Evolutionary conservation across 2,113 vertebrate genomes (phyloP), one percentile per base, ranked within the genome.

Genomic region (Paramisgurnus dabryanus): DNA sequence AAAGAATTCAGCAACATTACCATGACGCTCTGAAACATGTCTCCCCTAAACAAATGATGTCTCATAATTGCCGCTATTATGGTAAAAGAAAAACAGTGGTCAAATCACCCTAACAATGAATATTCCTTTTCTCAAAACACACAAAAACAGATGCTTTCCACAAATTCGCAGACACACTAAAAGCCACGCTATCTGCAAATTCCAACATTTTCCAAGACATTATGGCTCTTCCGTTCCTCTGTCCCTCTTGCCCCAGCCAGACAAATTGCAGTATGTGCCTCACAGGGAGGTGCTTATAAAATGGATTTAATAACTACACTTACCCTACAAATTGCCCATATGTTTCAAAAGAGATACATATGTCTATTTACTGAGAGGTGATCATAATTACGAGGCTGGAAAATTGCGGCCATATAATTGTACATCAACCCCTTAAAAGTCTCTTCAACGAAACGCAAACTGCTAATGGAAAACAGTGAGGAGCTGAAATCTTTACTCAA

Each of bases 301-400:
- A 89, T 89, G 82, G 83, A 84, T 80, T 83, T 89, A 90, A 91
- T 88, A 89, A 85, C 87, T 85, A 89, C 88, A 89, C 87, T 91
- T 88, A 89, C 79, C 85, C 87, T 83, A 87, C 78, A 90, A 90
- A 87, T 90, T 90, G 85, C 80, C 85, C 85, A 88, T 85, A 88
- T 76, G 84, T 83, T 87, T 88, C 80, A 86, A 89, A 87, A 89
- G 86, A 90, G 84, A 90, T 88, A 67, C 83, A 89, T 89, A 89
- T 84, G 87, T 87, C 84, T 88, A 88, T 89, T 89, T 88, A 85
- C 86, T 85, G 82, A 81, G 75, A 79, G 63, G 76, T 86, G 84
- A 87, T 87, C 78, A 85, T 88, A 87, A 89, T 87, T 86, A 90
- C 64, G 80, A 87, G 85, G 85, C 72, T 76, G 57, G 87, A 85